Evolutionary conservation across 1,140 invertebrate species (phyloP), one percentile per base, ranked within the genome.

Genomic region (Drosophila navojoa): DNA sequence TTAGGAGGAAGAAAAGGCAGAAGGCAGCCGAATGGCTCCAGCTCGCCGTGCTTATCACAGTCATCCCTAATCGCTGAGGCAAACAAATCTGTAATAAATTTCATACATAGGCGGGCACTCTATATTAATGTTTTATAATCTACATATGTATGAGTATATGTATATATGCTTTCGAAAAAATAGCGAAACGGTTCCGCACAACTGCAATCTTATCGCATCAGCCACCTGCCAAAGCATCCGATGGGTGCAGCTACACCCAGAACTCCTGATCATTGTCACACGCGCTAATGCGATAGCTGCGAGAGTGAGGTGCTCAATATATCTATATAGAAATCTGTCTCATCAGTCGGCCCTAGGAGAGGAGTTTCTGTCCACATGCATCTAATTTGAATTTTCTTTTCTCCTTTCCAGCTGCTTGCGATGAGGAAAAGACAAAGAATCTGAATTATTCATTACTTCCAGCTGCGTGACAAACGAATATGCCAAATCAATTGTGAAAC

Each of bases 51-150:
- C 61, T 57, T 79, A 81, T 82, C 79, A 42, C 61, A 82, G 50
- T 85, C 59, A 61, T 55, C n/a, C 58, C 74, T 45, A 74, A 77
- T 85, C 72, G 50, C 35, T 3, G 38, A 45, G 32, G 60, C 77
- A 77, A 77, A 71, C 49, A 77, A 81, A 81, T 81, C 74, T 81
- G 61, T 78, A 77, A 82, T 82, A 82, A 71, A 79, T 32, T 16
- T 60, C 59, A 45, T 54, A 5, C 35, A 45, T 16, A 45, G 35
- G 49, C 45, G 22, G 52, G 16, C 25, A 55, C 27, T 50, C 29
- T 35, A 19, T 54, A 54, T 19, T 19, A 15, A 35, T 25, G 27
- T 10, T 32, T 47, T 45, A 45, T 69, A 62, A 52, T 53, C 55
- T 69, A 27, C n/a, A 44, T 47, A 19, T 54, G 16, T 58, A 35